phyloP scores from a whole-genome alignment of 2,888 invertebrate species.

The Ptychoptera contaminata region DNA sequence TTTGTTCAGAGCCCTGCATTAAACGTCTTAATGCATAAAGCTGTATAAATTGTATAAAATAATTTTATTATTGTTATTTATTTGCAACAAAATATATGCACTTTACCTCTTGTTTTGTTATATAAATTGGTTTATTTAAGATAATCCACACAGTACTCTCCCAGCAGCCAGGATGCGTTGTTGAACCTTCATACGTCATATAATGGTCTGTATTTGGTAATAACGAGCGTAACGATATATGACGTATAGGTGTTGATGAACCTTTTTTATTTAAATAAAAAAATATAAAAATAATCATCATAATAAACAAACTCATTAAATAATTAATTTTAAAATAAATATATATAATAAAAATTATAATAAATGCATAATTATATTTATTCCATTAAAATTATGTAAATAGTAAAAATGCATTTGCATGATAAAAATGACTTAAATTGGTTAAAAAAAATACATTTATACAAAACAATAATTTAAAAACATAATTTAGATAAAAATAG shows the following conservation, averaged over 20 bases:
- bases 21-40: slow-evolving; percentile 72
- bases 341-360: not conserved
- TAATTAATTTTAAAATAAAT: slow-evolving; percentile 18
- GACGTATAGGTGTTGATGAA: slow-evolving; percentile 64
- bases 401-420: no score
- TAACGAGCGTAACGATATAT: slow-evolving; percentile 69
- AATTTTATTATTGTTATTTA: no score
- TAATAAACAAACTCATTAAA: not conserved
- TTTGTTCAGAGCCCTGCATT: slow-evolving; percentile 75
- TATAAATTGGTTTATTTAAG: slow-evolving; percentile 93
- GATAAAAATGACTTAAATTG: no score
- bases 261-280: slow-evolving; percentile 41
- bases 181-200: slow-evolving; percentile 95
- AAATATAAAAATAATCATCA: slow-evolving; percentile 7
- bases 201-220: slow-evolving; percentile 87
- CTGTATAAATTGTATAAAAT: slow-evolving; percentile 31
- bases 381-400: no score
- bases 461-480: no score
- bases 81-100: not conserved
- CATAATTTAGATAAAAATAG: no score
- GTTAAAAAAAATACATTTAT: no score
- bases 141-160: slow-evolving; percentile 99
- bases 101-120: slow-evolving; percentile 83
- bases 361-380: slow-evolving; percentile 5
- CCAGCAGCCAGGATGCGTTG: slow-evolving; percentile 96